phyloP scores from a whole-genome alignment of 1,140 invertebrate species.

The Lasioglossum albipes region DNA sequence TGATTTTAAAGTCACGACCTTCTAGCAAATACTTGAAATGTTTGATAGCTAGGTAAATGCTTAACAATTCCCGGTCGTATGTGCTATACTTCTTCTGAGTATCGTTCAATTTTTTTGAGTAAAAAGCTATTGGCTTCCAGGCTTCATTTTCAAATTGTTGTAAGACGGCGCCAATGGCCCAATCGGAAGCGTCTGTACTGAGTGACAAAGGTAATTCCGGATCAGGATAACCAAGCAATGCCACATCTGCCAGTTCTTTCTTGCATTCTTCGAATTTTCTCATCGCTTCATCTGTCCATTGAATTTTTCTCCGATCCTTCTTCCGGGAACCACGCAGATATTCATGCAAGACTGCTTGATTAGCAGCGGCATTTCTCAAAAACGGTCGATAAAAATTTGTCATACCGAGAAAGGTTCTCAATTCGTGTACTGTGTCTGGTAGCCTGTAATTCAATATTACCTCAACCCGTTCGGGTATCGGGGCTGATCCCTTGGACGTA shows the following conservation, averaged over 20 bases:
- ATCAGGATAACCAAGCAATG: background rate
- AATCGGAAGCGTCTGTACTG: background rate
- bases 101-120: background rate
- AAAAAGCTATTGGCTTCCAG: background rate
- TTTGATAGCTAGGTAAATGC: background rate
- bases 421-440: background rate
- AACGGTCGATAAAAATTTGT: conserved; percentile 20
- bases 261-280: background rate
- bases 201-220: background rate
- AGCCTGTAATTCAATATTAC: conserved; percentile 8
- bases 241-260: background rate
- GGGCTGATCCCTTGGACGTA: background rate
- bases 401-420: conserved; percentile 9
- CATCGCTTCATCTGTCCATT: background rate
- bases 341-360: background rate
- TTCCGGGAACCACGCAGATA: background rate
- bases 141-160: background rate
- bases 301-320: background rate
- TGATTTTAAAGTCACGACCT: background rate
- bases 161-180: background rate
- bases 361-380: background rate
- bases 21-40: background rate
- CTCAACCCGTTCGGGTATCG: background rate
- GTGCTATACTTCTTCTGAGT: background rate
- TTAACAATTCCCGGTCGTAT: background rate